Conservation (phyloP, 2,888 invertebrate genomes). For the Meghimatium bilineatum region DNA sequence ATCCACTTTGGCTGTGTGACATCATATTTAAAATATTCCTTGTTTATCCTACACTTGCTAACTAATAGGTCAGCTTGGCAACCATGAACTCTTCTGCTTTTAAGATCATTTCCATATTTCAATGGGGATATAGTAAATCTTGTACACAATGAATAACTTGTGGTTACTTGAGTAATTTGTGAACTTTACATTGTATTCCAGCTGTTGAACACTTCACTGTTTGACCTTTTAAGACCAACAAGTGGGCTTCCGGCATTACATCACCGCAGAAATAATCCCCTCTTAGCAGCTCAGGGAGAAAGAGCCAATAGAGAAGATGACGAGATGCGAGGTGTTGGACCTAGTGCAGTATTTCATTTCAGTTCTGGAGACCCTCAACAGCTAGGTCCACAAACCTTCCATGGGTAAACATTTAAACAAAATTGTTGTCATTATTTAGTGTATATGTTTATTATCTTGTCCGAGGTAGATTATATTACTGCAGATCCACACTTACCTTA, state of each 20-base stretch:
- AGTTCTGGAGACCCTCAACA: slow-evolving; percentile 25
- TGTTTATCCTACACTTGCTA: too few species aligned
- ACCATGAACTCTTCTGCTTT: too few species aligned
- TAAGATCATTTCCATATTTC: too few species aligned
- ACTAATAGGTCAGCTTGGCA: too few species aligned
- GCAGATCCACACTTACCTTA: too few species aligned
- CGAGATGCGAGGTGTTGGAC: slow-evolving; percentile 35
- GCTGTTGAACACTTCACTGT: neutral
- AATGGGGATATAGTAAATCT: too few species aligned
- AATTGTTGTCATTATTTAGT: neutral
- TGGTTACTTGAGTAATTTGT: neutral
- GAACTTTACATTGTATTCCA: neutral
- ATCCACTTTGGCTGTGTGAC: too few species aligned
- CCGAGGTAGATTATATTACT: too few species aligned
- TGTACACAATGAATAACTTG: too few species aligned
- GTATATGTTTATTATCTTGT: neutral
- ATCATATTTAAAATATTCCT: too few species aligned
- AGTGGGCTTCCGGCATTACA: neutral
- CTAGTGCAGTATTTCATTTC: slow-evolving; percentile 43
- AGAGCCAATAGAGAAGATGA: slow-evolving; percentile 34
- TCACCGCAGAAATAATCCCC: slow-evolving; percentile 27
- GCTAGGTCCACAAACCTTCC: slow-evolving; percentile 27
- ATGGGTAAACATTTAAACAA: slow-evolving; percentile 23
- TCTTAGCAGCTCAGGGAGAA: neutral
- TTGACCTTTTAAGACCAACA: slow-evolving; percentile 12